Base-by-base conservation (phyloP, 2,888 invertebrate species). In the Agrochola lychnidis region DNA sequence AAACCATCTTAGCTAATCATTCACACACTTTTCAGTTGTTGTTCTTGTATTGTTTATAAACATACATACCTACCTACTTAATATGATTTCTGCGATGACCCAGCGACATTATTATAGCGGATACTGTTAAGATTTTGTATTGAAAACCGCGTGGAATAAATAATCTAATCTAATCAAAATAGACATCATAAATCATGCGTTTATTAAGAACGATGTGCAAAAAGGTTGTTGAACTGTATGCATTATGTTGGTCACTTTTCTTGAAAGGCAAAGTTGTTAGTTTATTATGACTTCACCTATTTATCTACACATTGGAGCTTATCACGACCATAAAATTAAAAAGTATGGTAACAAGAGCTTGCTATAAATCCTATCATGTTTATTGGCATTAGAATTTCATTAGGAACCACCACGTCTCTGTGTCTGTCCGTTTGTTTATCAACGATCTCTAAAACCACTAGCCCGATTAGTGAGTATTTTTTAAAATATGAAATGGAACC, bases 211-310 rank as follows among this genome's bases (percentile, higher is more conserved):
- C 10, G 16, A 67, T 67, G 48, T 40, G 42, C 76, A 25, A 12
- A 14, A 14, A 75, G 64, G 69, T 70, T 48, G 9, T 48, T 70
- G 64, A 79, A 59, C 79, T 74, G 36, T 22, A 19, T 25, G 30
- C 6, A 36, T 63, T 62, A n/a, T 30, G 30, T 40, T 63, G n/a
- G 6, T 42, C 30, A 61, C 30, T 76, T 51, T 22, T 51, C 48
- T n/a, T 70, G 40, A 76, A 70, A 48, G 4, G 12, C 12, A 42
- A 42, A 63, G 30, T 53, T 45, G 22, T 9, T 22, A 2, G 2
- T 66, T 25, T 64, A 14, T 14, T n/a, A 51, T 7, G 7, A 36
- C 3, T 59, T 36, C 57, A n/a, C 3, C 36, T n/a, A 40, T 67
- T 68, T 42, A 68, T 48, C 36, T 59, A 22, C 22, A 70, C 30